Conservation (phyloP, 2,113 vertebrate genomes). For the Eptesicus fuscus region DNA sequence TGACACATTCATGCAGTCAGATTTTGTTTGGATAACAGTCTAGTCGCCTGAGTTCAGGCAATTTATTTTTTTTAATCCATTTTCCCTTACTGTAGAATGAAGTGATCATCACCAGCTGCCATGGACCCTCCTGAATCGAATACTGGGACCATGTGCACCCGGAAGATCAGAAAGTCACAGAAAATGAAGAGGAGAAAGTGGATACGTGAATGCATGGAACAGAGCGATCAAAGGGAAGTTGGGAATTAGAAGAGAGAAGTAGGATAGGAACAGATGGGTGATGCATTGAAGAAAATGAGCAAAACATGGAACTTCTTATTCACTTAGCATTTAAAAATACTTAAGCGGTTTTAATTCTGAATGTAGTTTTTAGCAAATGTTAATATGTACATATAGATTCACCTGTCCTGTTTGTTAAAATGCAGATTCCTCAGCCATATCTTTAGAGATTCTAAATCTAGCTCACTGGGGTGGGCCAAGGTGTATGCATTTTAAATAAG, state of each 20-base stretch:
- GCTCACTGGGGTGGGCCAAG: background rate
- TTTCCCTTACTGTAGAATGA: background rate
- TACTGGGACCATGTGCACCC: background rate
- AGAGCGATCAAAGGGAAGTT: background rate
- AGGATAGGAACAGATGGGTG: background rate
- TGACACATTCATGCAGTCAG: background rate
- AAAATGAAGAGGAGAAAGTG: background rate
- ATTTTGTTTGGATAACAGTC: background rate
- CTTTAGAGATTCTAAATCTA: background rate
- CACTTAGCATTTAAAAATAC: background rate
- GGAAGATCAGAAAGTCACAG: background rate
- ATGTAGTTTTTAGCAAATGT: background rate
- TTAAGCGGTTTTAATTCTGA: background rate
- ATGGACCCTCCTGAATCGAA: background rate
- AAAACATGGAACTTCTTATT: background rate
- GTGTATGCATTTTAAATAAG: conserved; percentile 11
- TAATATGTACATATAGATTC: background rate
- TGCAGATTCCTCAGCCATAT: background rate
- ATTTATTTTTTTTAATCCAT: background rate
- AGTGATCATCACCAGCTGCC: background rate
- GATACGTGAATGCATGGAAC: background rate
- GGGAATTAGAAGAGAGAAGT: background rate
- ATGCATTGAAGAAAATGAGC: background rate
- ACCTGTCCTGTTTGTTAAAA: background rate
- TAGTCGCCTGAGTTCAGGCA: background rate